Percentiles rank a stretch among this genome's conserved stretches.
Evolutionary conservation across 2,797 vertebrate genomes (phyloP).

Genomic region (Sparidentex hasta): DNA sequence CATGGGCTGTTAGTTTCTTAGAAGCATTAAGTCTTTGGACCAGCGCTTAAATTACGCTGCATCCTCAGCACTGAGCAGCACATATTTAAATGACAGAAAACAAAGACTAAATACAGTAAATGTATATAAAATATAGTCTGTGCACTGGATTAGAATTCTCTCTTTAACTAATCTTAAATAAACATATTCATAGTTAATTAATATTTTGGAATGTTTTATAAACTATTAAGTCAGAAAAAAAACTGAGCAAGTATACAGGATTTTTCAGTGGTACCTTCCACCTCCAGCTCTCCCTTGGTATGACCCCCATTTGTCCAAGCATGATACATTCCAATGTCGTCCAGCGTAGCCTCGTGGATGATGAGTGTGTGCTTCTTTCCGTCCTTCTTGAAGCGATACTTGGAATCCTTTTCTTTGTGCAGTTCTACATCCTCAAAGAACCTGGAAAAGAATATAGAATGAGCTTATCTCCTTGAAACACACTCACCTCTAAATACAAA

Average conservation of each 20-base stretch:
- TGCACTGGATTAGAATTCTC: neutral
- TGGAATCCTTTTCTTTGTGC: slow-evolving; percentile 84
- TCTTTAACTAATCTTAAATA: neutral
- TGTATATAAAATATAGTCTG: neutral
- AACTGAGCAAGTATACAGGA: neutral
- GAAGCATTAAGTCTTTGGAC: slow-evolving; percentile 33
- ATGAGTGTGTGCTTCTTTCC: slow-evolving; percentile 90
- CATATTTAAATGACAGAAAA: slow-evolving; percentile 27
- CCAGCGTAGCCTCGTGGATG: slow-evolving; percentile 88
- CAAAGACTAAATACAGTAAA: slow-evolving; percentile 7
- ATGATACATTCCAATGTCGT: slow-evolving; percentile 90
- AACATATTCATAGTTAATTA: neutral
- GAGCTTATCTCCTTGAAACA: slow-evolving; percentile 13
- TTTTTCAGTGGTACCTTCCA: slow-evolving; percentile 87
- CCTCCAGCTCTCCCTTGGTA: slow-evolving; percentile 93
- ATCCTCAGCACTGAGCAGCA: slow-evolving; percentile 14
- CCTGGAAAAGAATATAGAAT: slow-evolving; percentile 78
- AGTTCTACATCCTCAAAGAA: slow-evolving; percentile 90
- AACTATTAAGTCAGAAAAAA: neutral
- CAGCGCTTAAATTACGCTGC: slow-evolving; percentile 34
- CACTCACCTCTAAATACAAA: neutral
- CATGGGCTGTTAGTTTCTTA: slow-evolving; percentile 50
- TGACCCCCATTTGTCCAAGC: slow-evolving; percentile 92
- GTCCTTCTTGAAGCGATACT: slow-evolving; percentile 93
- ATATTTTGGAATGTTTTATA: neutral